Base-by-base conservation (phyloP, 2,888 invertebrate genomes). In the Oligia strigilis region DNA sequence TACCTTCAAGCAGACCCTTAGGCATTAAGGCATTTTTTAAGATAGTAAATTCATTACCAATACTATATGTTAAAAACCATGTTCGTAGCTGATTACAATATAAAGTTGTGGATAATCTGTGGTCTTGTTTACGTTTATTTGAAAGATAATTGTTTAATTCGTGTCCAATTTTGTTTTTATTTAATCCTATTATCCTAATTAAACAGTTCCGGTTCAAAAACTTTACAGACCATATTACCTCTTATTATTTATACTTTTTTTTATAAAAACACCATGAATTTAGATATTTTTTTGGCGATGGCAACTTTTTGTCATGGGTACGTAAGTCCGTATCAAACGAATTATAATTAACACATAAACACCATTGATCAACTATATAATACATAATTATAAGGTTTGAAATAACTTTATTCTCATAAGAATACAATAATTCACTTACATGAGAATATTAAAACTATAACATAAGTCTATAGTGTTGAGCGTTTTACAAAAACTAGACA, bases 161-260 rank as follows among this genome's bases (percentile, higher is more conserved):
- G n/a, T 4, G 14, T 19, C 40, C 11, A 67, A 62, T 36, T 58
- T 80, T 55, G 77, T 71, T 82, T 85, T 85, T 80, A 36, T 29
- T 23, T 40, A 78, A 64, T 8, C 17, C 5, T 43, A 52, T 75
- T 86, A 82, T 60, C 43, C 64, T 75, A 65, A 75, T 72, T 58
- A 72, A 36, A 19, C 3, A 29, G 40, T 83, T 82, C 46, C 76
- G 76, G 75, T 69, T 81, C 19, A 65, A 52, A 65, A 81, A 81
- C 14, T 43, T 36, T 29, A 62, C 23, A 70, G 14, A 23, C 11
- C 23, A 14, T 49, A n/a, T 8, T 78, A 80, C 43, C 5, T 79
- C 19, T 17, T 23, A 58, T 65, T 80, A 78, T 65, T 70, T 52
- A 36, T 52, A 46, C 19, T 58, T 67, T 66, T 64, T 72, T 66